Evolutionary conservation across 2,113 vertebrate species (phyloP).

Genomic region (Saguinus imperator): DNA sequence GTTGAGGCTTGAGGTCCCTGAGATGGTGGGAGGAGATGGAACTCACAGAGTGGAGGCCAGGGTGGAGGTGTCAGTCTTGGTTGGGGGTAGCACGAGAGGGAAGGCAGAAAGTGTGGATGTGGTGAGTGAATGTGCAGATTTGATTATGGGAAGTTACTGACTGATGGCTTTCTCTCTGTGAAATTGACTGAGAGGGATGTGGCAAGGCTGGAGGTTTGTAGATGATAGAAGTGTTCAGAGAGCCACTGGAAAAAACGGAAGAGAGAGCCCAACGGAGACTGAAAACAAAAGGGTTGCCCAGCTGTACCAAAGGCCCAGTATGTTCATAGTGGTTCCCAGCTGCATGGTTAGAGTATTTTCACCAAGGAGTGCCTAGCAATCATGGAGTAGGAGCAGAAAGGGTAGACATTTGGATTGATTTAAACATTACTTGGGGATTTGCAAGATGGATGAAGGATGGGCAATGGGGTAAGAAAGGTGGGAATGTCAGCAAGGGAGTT

Average conservation of each 20-base stretch:
- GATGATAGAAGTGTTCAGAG: background rate
- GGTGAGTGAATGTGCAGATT: background rate
- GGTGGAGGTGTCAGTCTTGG: background rate
- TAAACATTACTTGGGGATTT: background rate
- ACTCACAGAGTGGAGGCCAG: background rate
- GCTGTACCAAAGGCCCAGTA: background rate
- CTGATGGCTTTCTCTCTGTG: slow-evolving; percentile 26
- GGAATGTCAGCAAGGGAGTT: background rate
- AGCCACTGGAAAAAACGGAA: background rate
- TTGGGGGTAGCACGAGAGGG: background rate
- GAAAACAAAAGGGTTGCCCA: background rate
- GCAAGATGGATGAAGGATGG: background rate
- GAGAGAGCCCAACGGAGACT: background rate
- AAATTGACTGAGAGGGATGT: background rate
- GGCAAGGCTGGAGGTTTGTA: background rate
- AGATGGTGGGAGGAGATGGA: background rate
- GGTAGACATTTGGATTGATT: background rate
- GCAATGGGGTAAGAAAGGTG: background rate
- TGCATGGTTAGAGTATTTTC: background rate
- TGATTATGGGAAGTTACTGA: background rate
- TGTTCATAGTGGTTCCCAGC: background rate
- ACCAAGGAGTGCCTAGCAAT: background rate
- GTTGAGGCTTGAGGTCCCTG: background rate
- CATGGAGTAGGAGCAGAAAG: background rate
- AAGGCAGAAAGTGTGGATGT: background rate